phyloP scores from a whole-genome alignment of 2,797 vertebrate species.

The Psittacula echo region DNA sequence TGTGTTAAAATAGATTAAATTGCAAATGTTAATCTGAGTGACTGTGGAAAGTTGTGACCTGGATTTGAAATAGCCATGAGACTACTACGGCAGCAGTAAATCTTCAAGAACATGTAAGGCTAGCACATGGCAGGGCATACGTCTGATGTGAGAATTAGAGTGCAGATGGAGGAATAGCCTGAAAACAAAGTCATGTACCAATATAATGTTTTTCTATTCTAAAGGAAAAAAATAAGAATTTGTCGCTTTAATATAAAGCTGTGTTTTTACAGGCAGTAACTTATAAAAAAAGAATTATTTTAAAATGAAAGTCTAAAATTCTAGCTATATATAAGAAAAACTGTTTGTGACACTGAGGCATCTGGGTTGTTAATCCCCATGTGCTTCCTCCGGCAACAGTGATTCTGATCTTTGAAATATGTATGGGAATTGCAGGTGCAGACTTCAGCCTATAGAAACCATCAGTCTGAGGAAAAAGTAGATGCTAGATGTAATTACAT shows the following conservation, averaged over 20 bases:
- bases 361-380: neutral
- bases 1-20: constrained; percentile 64
- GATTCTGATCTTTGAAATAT: neutral
- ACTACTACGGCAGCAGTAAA: constrained; percentile 49
- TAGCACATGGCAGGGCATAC: neutral
- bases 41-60: constrained; percentile 59
- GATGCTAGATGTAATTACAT: neutral
- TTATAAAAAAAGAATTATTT: neutral
- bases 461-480: neutral
- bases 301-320: neutral
- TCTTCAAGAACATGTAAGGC: constrained; percentile 22
- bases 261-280: neutral
- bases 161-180: neutral
- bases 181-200: neutral
- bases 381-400: neutral
- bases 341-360: neutral
- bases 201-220: neutral
- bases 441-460: neutral
- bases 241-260: neutral
- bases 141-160: constrained; percentile 17
- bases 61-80: constrained; percentile 59
- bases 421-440: neutral
- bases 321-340: neutral
- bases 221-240: neutral
- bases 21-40: constrained; percentile 54